Evolutionary conservation across 2,113 vertebrate species (phyloP).

Genomic region (western clawed frog (Xenopus tropicalis)): DNA sequence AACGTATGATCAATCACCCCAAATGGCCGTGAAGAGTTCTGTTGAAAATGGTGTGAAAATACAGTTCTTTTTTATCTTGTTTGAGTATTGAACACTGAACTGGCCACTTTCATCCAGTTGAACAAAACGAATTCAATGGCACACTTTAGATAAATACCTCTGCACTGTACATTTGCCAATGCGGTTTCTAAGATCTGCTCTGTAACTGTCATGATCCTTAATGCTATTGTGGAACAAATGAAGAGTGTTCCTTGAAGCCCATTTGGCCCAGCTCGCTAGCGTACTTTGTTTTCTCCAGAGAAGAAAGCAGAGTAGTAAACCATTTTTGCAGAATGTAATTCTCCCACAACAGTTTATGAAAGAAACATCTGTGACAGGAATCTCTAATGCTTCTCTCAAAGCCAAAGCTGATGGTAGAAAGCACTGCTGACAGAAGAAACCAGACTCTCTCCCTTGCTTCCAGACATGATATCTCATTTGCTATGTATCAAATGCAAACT

Average conservation of each 20-base stretch:
- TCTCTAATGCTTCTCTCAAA: constrained; percentile 75
- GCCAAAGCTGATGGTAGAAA: constrained; percentile 68
- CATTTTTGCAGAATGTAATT: constrained; percentile 76
- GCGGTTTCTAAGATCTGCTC: constrained; percentile 68
- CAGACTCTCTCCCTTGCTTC: constrained; percentile 65
- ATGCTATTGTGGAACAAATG: constrained; percentile 68
- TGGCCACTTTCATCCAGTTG: constrained; percentile 50
- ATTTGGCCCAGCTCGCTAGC: constrained; percentile 66
- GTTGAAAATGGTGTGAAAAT: constrained; percentile 54
- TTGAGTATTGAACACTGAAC: constrained; percentile 53
- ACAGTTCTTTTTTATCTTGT: constrained; percentile 51
- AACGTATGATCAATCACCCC: constrained; percentile 57
- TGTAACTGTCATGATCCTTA: constrained; percentile 68
- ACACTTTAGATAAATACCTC: constrained; percentile 65
- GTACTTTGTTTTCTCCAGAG: constrained; percentile 70
- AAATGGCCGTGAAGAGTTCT: constrained; percentile 54
- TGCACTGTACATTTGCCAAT: constrained; percentile 65
- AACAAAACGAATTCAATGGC: constrained; percentile 56
- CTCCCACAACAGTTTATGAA: constrained; percentile 80
- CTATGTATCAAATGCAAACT: constrained; percentile 77
- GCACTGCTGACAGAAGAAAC: constrained; percentile 70
- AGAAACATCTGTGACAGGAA: constrained; percentile 84
- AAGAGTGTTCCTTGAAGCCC: constrained; percentile 67
- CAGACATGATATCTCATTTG: constrained; percentile 81
- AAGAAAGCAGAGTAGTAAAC: constrained; percentile 75